Evolutionary conservation across 2,113 vertebrate species (phyloP).

Genomic region (Rhineura floridana): DNA sequence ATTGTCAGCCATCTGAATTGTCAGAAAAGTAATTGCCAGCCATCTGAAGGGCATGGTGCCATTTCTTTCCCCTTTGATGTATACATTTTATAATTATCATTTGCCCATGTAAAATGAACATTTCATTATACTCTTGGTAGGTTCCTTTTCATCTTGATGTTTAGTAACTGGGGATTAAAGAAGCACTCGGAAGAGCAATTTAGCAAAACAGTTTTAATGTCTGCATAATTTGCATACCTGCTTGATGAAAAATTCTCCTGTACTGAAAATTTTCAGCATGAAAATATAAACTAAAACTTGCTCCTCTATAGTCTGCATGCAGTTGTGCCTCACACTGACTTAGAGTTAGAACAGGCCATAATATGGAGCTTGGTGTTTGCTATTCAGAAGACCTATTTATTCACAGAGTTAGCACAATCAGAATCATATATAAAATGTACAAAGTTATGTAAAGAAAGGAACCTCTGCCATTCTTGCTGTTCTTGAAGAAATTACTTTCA

Average conservation of each 20-base stretch:
- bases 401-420: neutral
- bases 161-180: neutral
- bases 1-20: neutral
- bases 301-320: neutral
- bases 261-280: neutral
- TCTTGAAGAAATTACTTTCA: conserved; percentile 8
- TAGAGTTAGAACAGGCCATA: neutral
- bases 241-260: neutral
- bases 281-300: neutral
- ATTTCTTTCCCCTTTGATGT: neutral
- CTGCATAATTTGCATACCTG: neutral
- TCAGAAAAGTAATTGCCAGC: neutral
- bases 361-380: conserved; percentile 1
- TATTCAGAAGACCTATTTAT: conserved; percentile 14
- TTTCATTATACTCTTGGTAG: neutral
- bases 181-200: neutral
- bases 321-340: neutral
- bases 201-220: neutral
- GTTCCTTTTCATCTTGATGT: neutral
- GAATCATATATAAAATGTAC: neutral
- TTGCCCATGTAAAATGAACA: neutral
- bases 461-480: neutral
- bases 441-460: neutral
- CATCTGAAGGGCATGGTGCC: neutral
- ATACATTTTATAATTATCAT: rapidly evolving